Base-by-base conservation (phyloP, 2,113 vertebrate genomes). In the Scartelaos histophorus region DNA sequence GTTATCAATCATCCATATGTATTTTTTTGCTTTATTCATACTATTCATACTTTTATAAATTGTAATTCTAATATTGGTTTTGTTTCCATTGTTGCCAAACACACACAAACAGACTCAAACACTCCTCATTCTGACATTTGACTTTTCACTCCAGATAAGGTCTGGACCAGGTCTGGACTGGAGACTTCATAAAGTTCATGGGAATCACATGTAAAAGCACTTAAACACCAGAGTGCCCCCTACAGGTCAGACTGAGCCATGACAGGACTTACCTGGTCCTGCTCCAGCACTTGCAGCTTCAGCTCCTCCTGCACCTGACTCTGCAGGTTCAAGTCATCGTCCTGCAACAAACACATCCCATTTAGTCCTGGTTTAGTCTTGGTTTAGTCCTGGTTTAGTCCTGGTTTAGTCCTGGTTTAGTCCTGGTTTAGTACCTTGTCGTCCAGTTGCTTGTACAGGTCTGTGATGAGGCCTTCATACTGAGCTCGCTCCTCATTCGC, bases 261-360 rank as follows among this genome's bases (percentile, higher is more conserved):
- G 12, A 15, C 9, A 12, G 22, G 19, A 73, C 76, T 74, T 91
- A 98, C 97, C 95, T 99, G 97, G 46, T 98, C 97, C 90, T 99
- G 97, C 66, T 98, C 97, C 68, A 94, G 79, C 94, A 98, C 96
- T 93, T 98, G 97, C 73, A 97, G 95, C 78, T 96, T 97, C 10
- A 98, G 86, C 65, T 94, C 95, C 76, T 98, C 97, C 13, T 93
- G 93, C 78, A 95, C 49, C 90, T 99, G 97, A 92, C 96, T 97
- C 84, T 99, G 97, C 62, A 97, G 97, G 88, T 99, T 98, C 89
- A 99, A 97, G 90, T 99, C 97, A 60, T 99, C 97, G 82, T 99
- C 97, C 97, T 98, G 87, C 71, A 76, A 75, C 51, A 74, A 0
- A 0, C 75, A 53, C 46, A 57, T 51, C 56, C 2, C 10, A 9